These are phyloP conservation scores for Proteles cristata DNA, from an alignment of 2,113 vertebrate species.

Conservation along the genomic window DNA sequence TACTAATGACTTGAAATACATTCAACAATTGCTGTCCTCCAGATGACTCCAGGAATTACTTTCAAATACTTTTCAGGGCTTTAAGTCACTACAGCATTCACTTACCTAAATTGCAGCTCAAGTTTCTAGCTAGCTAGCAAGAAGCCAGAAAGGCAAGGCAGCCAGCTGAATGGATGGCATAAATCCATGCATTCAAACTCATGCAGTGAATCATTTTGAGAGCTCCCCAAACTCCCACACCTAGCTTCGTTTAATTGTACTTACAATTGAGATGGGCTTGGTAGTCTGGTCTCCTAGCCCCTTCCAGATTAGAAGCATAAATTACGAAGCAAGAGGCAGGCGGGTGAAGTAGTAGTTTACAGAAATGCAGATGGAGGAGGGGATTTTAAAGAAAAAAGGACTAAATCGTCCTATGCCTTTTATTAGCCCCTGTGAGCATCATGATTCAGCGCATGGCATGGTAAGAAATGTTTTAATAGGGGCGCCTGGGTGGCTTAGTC, in stretches of 20 bases:
- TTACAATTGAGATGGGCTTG: neutral
- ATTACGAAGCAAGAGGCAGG: neutral
- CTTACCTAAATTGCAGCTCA: neutral
- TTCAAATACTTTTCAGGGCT: slow-evolving; percentile 13
- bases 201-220: neutral
- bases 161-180: neutral
- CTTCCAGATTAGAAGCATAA: neutral
- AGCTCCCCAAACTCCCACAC: neutral
- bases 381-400: neutral
- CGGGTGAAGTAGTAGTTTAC: neutral
- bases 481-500: too few species aligned
- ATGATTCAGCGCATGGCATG: neutral
- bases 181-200: neutral
- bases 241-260: neutral
- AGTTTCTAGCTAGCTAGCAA: neutral
- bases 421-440: neutral
- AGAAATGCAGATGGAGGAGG: neutral
- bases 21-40: neutral
- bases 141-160: neutral
- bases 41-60: neutral
- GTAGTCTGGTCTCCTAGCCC: neutral
- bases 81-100: neutral
- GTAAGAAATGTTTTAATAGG: slow-evolving; percentile 26
- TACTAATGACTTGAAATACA: neutral
- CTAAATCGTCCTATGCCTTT: neutral